Conservation (phyloP, 2,113 vertebrate species). For the Eudyptes chrysolophus region DNA sequence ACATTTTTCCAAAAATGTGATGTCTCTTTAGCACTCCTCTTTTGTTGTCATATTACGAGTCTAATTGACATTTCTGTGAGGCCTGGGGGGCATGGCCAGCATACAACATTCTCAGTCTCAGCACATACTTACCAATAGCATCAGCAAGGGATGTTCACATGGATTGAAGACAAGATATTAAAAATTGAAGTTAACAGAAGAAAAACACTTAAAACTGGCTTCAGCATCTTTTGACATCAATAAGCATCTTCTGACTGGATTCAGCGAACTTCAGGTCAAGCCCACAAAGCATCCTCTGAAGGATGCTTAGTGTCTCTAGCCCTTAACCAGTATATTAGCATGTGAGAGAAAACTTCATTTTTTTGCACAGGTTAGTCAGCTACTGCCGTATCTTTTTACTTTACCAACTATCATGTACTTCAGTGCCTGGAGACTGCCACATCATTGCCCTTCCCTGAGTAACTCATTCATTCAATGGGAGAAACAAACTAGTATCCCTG, state of each 20-base stretch:
- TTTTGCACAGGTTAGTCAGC: not conserved
- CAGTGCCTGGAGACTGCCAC: not conserved
- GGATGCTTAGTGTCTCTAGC: not conserved
- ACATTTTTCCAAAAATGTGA: not conserved
- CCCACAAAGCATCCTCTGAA: not conserved
- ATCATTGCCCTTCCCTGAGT: not conserved
- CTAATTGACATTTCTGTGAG: not conserved
- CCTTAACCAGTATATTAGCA: not conserved
- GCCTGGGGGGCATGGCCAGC: not conserved
- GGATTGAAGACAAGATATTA: not conserved
- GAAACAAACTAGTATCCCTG: not conserved
- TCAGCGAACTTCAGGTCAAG: not conserved
- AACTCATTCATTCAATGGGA: not conserved
- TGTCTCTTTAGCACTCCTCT: constrained; percentile 5
- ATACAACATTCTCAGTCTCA: not conserved
- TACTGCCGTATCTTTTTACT: not conserved
- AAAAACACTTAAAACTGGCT: not conserved
- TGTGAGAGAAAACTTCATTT: not conserved
- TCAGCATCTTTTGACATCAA: not conserved
- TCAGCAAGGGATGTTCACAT: not conserved
- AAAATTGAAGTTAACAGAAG: not conserved
- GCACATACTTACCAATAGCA: not conserved
- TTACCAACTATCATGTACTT: not conserved
- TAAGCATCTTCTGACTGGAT: not conserved
- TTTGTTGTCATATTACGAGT: constrained; percentile 1